These are phyloP conservation scores for Lucilia sericata DNA, from an alignment of 1,140 invertebrate genomes.

Conservation along the genomic window DNA sequence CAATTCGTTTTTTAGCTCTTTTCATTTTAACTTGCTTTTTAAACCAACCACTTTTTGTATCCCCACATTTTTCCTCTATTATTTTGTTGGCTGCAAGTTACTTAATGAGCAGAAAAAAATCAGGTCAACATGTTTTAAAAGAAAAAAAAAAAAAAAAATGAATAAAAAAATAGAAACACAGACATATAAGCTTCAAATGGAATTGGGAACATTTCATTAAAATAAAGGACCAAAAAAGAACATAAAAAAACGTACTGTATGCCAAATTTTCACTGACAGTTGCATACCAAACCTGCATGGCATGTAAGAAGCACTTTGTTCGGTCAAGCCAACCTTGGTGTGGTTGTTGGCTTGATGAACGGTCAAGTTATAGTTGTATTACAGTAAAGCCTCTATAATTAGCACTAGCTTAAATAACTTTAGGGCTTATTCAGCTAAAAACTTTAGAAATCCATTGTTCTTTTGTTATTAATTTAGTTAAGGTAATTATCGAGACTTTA, in stretches of 20 bases:
- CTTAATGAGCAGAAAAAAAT: constrained; percentile 14
- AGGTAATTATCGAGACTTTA: too few relatives aligned
- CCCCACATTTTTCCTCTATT: not conserved
- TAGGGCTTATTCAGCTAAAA: too few relatives aligned
- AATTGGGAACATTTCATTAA: constrained; percentile 8
- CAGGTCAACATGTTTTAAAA: not conserved
- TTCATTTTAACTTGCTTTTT: not conserved
- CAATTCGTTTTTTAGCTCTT: not conserved
- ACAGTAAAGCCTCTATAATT: too few relatives aligned
- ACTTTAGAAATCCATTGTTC: too few relatives aligned
- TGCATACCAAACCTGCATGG: not conserved
- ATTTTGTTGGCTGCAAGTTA: not conserved
- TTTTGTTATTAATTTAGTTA: too few relatives aligned
- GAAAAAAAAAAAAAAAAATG: not conserved
- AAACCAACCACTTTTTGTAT: not conserved
- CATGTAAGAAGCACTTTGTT: not conserved
- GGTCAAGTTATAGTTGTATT: not conserved
- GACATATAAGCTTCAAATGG: not conserved
- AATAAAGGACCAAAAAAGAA: not conserved
- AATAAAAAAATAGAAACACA: too few relatives aligned
- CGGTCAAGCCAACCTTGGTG: not conserved
- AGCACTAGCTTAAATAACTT: too few relatives aligned
- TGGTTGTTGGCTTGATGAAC: not conserved
- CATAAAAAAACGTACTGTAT: not conserved
- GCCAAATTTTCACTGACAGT: not conserved